A percentile compares a stretch with the other conserved stretches of the same genome.
phyloP scores from a whole-genome alignment of 1,140 invertebrate genomes.

The Chrysopa pallens region DNA sequence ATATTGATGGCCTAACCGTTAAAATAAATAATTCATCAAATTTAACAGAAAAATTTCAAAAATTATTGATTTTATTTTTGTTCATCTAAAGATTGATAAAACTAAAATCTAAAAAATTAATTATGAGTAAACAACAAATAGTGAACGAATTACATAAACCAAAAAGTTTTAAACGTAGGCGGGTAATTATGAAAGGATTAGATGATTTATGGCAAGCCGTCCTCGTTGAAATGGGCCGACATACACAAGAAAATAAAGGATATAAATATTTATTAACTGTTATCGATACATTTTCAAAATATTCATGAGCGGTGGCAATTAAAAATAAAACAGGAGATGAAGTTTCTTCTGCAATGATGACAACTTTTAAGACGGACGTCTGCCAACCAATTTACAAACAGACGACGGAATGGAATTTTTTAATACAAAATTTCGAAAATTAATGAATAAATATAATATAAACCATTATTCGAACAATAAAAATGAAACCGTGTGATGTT shows the following conservation, averaged over 20 bases:
- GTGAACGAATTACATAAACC: constrained; percentile 14
- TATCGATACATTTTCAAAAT: constrained; percentile 26
- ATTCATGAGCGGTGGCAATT: constrained; percentile 21
- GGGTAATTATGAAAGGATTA: constrained; percentile 14
- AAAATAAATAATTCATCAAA: no score
- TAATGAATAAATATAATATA: constrained; percentile 19
- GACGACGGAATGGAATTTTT: constrained; percentile 23
- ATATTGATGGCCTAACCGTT: no score
- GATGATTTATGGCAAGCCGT: constrained; percentile 20
- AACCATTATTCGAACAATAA: constrained; percentile 18
- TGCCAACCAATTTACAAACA: constrained; percentile 21
- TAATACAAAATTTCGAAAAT: constrained; percentile 16
- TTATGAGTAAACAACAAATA: constrained; percentile 9
- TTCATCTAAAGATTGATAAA: no score
- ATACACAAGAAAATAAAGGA: constrained; percentile 17
- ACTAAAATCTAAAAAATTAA: constrained; percentile 2
- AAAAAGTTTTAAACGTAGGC: constrained; percentile 14
- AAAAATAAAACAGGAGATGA: constrained; percentile 22
- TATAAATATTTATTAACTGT: constrained; percentile 23
- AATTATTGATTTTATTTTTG: no score
- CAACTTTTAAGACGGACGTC: constrained; percentile 11
- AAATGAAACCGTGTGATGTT: no score
- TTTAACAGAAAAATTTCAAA: no score
- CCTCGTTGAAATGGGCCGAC: constrained; percentile 17
- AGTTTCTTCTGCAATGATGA: constrained; percentile 11